Base-by-base conservation (phyloP, 2,113 vertebrate genomes). In the Sturnira hondurensis region DNA sequence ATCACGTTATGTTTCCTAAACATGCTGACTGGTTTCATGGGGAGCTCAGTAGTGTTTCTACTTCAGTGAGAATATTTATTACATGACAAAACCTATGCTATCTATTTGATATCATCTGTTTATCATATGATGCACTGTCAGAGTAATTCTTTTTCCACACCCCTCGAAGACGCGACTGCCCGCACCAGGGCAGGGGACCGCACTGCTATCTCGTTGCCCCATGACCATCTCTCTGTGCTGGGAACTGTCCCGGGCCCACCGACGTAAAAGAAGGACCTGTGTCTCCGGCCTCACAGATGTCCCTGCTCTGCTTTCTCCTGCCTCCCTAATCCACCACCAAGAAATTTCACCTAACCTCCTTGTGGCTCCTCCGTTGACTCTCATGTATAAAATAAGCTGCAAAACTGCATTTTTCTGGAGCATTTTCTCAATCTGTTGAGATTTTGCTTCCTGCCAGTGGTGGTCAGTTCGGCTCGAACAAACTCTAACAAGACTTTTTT, bases 1-100 rank as follows among this genome's bases (percentile, higher is more conserved):
- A 82, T 93, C 68, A 78, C 33, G 89, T 92, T 24, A 31, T 28
- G n/a, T 94, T 86, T 67, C 74, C 89, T 91, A 91, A 97, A 87
- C 81, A 84, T 15, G 24, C 45, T 33, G 56, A 89, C 13, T 1
- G 24, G 13, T 24, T 84, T 56, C 17, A 3, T 36, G 38, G 36
- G 28, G 26, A 61, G 15, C 22, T 89, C 17, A 31, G n/a, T 41
- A 54, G 10, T 33, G 4, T 15, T 89, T 89, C 33, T 84, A 28
- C n/a, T 74, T 87, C 43, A n/a, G 20, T 83, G 26, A 83, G 61
- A 83, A 65, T 76, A 78, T 52, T 78, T 86, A 81, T 65, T 50
- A 83, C n/a, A 16, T 33, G 13, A 7, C 26, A 80, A 88, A 92
- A 56, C 63, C 15, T 91, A 7, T 54, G 50, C 67, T 31, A 36